Evolutionary conservation across 2,888 invertebrate species (phyloP).

Genomic region (Dendrolimus pini): DNA sequence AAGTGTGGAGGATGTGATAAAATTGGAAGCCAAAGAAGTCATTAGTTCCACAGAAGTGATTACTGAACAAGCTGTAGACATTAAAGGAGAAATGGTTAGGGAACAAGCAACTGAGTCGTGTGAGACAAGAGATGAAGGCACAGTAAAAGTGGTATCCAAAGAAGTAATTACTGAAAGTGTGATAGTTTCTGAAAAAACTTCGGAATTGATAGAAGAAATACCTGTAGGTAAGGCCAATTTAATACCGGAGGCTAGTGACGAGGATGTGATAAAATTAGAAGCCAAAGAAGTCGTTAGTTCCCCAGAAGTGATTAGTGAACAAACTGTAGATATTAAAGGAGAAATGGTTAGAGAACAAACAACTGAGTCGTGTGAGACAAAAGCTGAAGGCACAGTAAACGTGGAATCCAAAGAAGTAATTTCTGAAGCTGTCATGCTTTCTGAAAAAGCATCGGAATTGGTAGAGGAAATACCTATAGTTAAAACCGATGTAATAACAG

Average conservation of each 20-base stretch:
- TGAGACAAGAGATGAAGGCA: background rate
- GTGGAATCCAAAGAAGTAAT: conserved; percentile 1
- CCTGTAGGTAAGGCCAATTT: background rate
- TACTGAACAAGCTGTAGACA: background rate
- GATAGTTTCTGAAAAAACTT: background rate
- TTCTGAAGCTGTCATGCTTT: background rate
- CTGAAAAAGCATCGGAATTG: background rate
- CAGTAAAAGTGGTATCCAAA: background rate
- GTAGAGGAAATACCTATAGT: conserved; percentile 10
- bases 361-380: background rate
- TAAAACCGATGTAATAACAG: conserved; percentile 30
- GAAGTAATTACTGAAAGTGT: background rate
- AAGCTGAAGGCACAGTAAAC: background rate
- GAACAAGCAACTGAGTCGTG: background rate
- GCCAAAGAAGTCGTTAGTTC: background rate
- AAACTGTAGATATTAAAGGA: background rate
- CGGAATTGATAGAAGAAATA: background rate
- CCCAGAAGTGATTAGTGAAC: background rate
- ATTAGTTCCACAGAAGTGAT: background rate
- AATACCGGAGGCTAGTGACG: background rate
- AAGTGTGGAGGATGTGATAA: background rate
- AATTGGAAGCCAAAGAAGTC: background rate
- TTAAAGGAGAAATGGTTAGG: background rate
- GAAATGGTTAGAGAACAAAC: background rate
- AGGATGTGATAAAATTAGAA: background rate